Base-by-base conservation (phyloP, 2,888 invertebrate species). In the Dicranocentrus wangi region DNA sequence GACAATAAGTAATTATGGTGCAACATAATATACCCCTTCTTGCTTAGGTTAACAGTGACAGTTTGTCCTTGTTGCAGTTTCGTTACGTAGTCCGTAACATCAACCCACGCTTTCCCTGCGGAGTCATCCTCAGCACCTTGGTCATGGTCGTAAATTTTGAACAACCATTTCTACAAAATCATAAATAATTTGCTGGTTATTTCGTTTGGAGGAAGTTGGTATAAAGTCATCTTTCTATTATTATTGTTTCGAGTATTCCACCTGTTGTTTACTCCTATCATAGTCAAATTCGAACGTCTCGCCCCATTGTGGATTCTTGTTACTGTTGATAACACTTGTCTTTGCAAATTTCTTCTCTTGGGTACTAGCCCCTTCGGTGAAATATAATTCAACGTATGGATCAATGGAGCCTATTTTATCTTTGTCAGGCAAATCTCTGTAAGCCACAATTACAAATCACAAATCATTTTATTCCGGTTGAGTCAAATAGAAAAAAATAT, bases 221-320 rank as follows among this genome's bases (percentile, higher is more conserved):
- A 28, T 32, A 32, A 13, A 32, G 39, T 19, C 21, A 19, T 39
- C 8, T 13, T 39, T 39, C 39, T 39, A n/a, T 19, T 1, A 25
- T 27, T 27, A 60, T 19, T 13, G 25, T 23, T 10, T 27, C 17
- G 15, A 25, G 60, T 60, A 25, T 1, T n/a, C n/a, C n/a, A n/a
- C 83, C 80, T 83, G 83, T 13, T 77, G 53, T 42, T 79, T 84
- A 51, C 32, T 69, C 23, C 78, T 69, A 28, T 82, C 84, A 65
- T 78, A 84, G 25, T 82, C 70, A 23, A 84, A 84, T 51, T 82
- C 81, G 28, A 82, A 84, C 10, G 60, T 43, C 10, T 84, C 82
- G 23, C 80, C 82, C 82, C 82, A 84, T 43, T 60, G 51, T 10
- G 84, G 84, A 42, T 82, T 84, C 21, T 81, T 82, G 32, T 77